phyloP scores from a whole-genome alignment of 92 coral and sea anemone species.

The Epizoanthus scotinus region DNA sequence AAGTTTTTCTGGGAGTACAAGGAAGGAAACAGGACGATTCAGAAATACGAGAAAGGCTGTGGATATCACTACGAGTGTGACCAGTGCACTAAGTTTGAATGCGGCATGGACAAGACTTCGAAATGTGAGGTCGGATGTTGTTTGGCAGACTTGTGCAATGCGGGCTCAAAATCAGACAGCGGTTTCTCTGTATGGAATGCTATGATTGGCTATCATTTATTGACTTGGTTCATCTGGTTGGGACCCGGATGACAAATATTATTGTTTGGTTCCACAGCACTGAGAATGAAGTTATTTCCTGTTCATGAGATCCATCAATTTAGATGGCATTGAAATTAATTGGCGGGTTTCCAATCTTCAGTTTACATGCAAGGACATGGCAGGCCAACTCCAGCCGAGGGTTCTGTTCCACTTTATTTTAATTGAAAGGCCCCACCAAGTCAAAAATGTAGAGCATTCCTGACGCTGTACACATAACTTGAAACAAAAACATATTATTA shows the following conservation, averaged over 20 bases:
- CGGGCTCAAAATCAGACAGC: not conserved
- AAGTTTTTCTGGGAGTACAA: conserved; percentile 46
- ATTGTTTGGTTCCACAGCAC: too few relatives aligned
- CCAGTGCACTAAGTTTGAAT: conserved; percentile 13
- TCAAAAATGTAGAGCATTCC: too few relatives aligned
- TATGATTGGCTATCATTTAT: not conserved
- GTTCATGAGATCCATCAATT: too few relatives aligned
- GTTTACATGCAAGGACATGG: too few relatives aligned
- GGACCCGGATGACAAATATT: not conserved
- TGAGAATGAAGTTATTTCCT: not conserved
- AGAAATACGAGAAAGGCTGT: conserved; percentile 27
- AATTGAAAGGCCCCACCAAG: too few relatives aligned
- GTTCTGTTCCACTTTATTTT: too few relatives aligned
- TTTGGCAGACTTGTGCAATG: conserved; percentile 30
- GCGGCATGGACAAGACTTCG: conserved; percentile 23
- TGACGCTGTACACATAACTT: too few relatives aligned
- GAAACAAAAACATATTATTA: too few relatives aligned
- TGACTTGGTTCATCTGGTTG: not conserved
- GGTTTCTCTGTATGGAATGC: not conserved
- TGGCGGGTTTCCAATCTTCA: too few relatives aligned
- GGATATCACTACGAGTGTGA: conserved; percentile 32
- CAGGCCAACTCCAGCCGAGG: too few relatives aligned
- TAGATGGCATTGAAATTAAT: too few relatives aligned
- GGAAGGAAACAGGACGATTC: conserved; percentile 18
- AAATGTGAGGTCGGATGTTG: conserved; percentile 24